Evolutionary conservation across 2,797 vertebrate species (phyloP).

Genomic region (Gymnoscopelus microlampas): DNA sequence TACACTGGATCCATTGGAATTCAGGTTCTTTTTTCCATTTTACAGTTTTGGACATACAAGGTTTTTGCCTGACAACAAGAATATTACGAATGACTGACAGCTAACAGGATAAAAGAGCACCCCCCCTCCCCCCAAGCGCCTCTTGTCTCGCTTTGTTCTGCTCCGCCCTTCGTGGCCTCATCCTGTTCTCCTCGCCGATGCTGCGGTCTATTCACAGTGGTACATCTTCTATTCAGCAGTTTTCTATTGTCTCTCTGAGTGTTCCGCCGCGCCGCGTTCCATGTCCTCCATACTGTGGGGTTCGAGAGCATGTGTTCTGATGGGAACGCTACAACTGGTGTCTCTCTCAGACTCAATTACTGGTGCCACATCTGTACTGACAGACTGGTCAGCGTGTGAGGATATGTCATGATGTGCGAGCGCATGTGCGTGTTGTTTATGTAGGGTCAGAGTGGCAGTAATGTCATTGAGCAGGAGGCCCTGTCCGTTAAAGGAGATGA

Average conservation of each 20-base stretch:
- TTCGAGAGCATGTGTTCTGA: slow-evolving; percentile 50
- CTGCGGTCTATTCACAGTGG: slow-evolving; percentile 44
- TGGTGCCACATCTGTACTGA: slow-evolving; percentile 71
- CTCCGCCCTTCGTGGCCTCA: too few species aligned
- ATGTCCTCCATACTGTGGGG: slow-evolving; percentile 59
- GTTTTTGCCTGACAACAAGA: too few species aligned
- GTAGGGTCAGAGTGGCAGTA: slow-evolving; percentile 35
- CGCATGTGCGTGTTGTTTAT: slow-evolving; percentile 17
- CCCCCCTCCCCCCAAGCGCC: too few species aligned
- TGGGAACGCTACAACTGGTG: slow-evolving; percentile 31
- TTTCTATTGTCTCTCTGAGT: slow-evolving; percentile 44
- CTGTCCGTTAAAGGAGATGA: slow-evolving; percentile 60
- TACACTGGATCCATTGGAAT: too few species aligned
- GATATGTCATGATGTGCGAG: slow-evolving; percentile 6
- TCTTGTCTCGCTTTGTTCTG: too few species aligned
- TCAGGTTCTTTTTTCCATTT: too few species aligned
- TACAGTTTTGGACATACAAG: too few species aligned
- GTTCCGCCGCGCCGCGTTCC: slow-evolving; percentile 47
- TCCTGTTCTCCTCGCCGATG: background rate
- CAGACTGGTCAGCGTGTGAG: slow-evolving; percentile 54
- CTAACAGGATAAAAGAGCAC: slow-evolving; percentile 4
- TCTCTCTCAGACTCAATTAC: slow-evolving; percentile 77
- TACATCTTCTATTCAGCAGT: slow-evolving; percentile 42
- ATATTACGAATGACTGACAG: background rate
- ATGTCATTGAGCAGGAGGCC: slow-evolving; percentile 59